Conservation (phyloP, 92 coral and sea anemone genomes). For the Siderastrea radians region DNA sequence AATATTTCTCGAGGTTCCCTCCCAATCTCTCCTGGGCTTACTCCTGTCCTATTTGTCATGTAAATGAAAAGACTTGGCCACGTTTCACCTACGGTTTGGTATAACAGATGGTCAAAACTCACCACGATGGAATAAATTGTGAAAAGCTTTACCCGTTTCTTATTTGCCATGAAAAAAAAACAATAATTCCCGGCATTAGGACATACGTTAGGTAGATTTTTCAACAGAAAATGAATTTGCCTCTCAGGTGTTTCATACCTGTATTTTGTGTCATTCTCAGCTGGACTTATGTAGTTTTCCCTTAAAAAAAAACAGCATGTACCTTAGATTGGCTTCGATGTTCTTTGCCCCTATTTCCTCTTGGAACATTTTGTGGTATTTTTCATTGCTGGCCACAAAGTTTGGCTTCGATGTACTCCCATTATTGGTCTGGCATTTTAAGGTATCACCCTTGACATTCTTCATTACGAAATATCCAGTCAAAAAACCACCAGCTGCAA, state of each 20-base stretch:
- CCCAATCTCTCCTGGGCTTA: no score
- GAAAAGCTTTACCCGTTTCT: no score
- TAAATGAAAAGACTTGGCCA: no score
- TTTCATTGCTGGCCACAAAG: background rate
- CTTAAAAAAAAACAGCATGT: slow-evolving; percentile 5
- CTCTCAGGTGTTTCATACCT: background rate
- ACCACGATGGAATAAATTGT: no score
- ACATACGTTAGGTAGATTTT: no score
- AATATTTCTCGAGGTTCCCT: no score
- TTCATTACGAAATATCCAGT: slow-evolving; percentile 59
- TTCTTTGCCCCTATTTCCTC: slow-evolving; percentile 44
- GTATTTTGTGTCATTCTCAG: background rate
- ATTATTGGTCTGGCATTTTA: background rate
- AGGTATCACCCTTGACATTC: background rate
- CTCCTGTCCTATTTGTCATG: no score
- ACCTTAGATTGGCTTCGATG: slow-evolving; percentile 58
- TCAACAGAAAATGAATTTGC: background rate
- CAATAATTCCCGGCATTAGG: no score
- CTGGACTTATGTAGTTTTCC: background rate
- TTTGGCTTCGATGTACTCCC: background rate
- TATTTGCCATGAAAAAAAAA: no score
- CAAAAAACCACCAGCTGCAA: slow-evolving; percentile 43
- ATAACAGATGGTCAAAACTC: no score
- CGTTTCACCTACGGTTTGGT: no score
- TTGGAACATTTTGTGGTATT: slow-evolving; percentile 59